Base-by-base conservation (phyloP, 2,113 vertebrate genomes). In the Melanerpes formicivorus region DNA sequence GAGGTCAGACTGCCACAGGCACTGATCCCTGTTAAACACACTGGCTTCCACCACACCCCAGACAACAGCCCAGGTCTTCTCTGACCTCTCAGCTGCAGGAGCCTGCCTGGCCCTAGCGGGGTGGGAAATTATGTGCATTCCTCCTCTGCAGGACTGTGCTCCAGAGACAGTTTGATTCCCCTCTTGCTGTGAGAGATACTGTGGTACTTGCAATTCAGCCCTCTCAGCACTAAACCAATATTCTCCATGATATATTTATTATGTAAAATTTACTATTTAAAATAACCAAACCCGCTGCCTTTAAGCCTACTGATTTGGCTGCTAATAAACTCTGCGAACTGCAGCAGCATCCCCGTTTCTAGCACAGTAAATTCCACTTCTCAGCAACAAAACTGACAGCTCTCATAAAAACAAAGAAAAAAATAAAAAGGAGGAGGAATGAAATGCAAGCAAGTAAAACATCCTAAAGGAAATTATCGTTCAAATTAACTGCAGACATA, bases 381-480 rank as follows among this genome's bases (percentile, higher is more conserved):
- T 91, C 79, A 52, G 90, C 54, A 76, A 82, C 85, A 81, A 93
- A 96, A 94, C 69, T 79, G 94, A 94, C 80, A 91, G 87, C 75
- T 80, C 91, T 92, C 87, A 94, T 95, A 95, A 95, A 94, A 72
- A 94, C 10, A 40, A 40, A 40, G 66, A 94, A 34, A 34, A 34
- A 34, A 34, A 34, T 6, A 34, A 34, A 34, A 34, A 34, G 34
- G 34, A 34, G 65, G 48, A 56, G 79, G 74, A 84, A 90, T 92
- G 90, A 84, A 93, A 88, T 4, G 16, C 46, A 90, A 92, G 60
- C 14, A 87, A 96, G 82, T 93, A 93, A 96, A 95, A 95, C 93
- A 95, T 95, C 90, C 95, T 88, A 95, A 94, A 94, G 95, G 93
- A 96, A 97, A 96, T 96, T 96, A 94, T 92, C 18, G 12, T 93